Percentiles rank a stretch among this genome's conserved stretches.
Evolutionary conservation across 2,113 vertebrate species (phyloP).

Genomic region (Telmatochromis brichardi): DNA sequence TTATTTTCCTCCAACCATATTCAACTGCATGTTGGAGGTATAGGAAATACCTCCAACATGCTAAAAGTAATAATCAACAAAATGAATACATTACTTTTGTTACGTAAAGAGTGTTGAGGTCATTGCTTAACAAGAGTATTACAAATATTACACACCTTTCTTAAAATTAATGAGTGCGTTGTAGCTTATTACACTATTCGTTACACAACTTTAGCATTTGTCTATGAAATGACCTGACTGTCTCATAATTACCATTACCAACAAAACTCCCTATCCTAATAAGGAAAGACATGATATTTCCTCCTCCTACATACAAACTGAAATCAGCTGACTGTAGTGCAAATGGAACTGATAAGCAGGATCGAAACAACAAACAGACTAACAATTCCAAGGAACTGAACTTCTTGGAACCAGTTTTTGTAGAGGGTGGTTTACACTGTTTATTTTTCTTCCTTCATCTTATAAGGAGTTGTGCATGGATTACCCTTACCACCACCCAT

Average conservation of each 20-base stretch:
- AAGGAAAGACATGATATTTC: not conserved
- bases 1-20: not conserved
- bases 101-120: fast-evolving
- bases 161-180: not conserved
- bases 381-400: not conserved
- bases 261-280: not conserved
- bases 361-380: not conserved
- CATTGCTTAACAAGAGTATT: not conserved
- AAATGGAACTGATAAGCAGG: not conserved
- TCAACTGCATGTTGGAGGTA: not conserved
- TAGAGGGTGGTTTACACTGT: not conserved
- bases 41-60: not conserved
- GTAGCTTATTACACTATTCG: not conserved
- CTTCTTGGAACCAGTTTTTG: not conserved
- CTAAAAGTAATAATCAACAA: not conserved
- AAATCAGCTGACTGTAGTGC: not conserved
- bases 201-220: not conserved
- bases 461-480: not conserved
- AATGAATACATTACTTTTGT: not conserved
- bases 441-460: not conserved
- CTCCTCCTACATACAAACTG: not conserved
- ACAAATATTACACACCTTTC: not conserved
- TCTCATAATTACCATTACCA: not conserved
- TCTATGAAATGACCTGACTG: not conserved
- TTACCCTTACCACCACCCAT: not conserved